Base-by-base conservation (phyloP, 1,140 invertebrate species). In the Pseudoatta argentina region DNA sequence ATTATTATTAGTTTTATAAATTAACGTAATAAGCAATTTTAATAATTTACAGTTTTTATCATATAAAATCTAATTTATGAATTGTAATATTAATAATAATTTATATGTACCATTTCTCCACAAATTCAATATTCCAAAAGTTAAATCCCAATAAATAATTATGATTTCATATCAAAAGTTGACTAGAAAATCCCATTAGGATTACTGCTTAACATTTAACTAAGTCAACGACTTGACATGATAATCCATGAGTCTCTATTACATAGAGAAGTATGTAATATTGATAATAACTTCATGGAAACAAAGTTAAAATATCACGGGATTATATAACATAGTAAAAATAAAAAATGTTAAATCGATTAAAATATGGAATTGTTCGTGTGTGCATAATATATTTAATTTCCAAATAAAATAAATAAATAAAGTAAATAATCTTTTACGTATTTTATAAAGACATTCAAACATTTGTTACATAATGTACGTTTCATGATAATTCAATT, bases 51-150 rank as follows among this genome's bases (percentile, higher is more conserved):
- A 27, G 7, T 55, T 30, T 6, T 30, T 53, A 72, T 18, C 2
- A 14, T 69, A 71, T 3, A 34, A 57, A 73, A 34, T 10, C 4
- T 72, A 73, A 73, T 34, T 57, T 72, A 51, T 51, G 5, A 71
- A 27, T 53, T 53, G 4, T 12, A 34, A 34, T 34, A 34, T 34
- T 34, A 30, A 55, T n/a, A 55, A 72, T 34, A 6, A 55, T 72
- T 55, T 55, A 44, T 8, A 64, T 18, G 30, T 39, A 39, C 0
- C 0, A 5, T 39, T 67, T 39, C 10, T 64, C 51, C n/a, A 7
- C n/a, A 7, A 57, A 57, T 18, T 5, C 34, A 39, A 39, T 8
- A 39, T 39, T 39, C 6, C 34, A 39, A 39, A 39, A 34, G 34
- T 34, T 34, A 34, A 34, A 39, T 39, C 34, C 7, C 34, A 6